A percentile compares a stretch with the other conserved stretches of the same genome.
Evolutionary conservation across 2,888 invertebrate species (phyloP).

Genomic region (Catocala sponsa): DNA sequence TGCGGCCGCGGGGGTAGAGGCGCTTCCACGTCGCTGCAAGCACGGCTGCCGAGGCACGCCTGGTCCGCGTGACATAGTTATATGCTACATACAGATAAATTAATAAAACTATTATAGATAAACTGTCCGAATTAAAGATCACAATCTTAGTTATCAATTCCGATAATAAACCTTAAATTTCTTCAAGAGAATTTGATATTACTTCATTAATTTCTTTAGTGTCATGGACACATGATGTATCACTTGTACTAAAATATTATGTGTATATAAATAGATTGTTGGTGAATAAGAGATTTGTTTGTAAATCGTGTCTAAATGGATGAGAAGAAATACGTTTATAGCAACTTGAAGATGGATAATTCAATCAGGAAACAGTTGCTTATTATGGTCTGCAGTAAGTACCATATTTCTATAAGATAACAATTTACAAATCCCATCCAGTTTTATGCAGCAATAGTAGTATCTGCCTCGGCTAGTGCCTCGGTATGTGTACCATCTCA

Average conservation of each 20-base stretch:
- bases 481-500: too few relatives aligned
- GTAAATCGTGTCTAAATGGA: constrained; percentile 45
- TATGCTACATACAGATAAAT: too few relatives aligned
- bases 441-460: constrained; percentile 77
- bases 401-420: background rate
- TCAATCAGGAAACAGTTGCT: constrained; percentile 54
- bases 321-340: constrained; percentile 50
- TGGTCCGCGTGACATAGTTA: too few relatives aligned
- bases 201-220: too few relatives aligned
- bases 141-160: too few relatives aligned
- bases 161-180: too few relatives aligned
- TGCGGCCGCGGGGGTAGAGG: too few relatives aligned
- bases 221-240: background rate
- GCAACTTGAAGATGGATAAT: constrained; percentile 45
- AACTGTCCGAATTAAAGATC: too few relatives aligned
- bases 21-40: too few relatives aligned
- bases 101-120: too few relatives aligned
- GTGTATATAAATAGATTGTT: background rate
- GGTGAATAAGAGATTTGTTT: background rate
- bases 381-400: constrained; percentile 61
- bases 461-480: constrained; percentile 65
- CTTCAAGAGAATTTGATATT: too few relatives aligned
- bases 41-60: too few relatives aligned
- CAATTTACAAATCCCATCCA: constrained; percentile 73
- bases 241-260: background rate